Evolutionary conservation across 2,888 invertebrate genomes (phyloP).

Genomic region (Acronicta alni): DNA sequence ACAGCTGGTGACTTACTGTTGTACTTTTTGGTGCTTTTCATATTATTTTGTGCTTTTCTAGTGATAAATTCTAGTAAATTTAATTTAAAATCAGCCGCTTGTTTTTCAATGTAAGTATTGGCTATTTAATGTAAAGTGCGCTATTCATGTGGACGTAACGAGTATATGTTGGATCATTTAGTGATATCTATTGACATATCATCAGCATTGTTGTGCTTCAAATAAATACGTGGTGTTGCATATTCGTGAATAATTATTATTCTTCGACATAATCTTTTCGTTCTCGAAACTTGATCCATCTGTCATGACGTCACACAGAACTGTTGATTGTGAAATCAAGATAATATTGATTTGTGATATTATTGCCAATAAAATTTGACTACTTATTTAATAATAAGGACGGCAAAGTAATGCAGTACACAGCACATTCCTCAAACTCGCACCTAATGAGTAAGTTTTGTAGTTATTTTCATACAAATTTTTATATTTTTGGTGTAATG

Average conservation of each 20-base stretch:
- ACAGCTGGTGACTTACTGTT: constrained; percentile 1
- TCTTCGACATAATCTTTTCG: constrained; percentile 65
- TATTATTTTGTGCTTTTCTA: constrained; percentile 33
- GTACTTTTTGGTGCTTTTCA: constrained; percentile 18
- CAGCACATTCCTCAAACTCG: constrained; percentile 78
- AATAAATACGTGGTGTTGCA: constrained; percentile 76
- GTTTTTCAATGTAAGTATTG: constrained; percentile 5
- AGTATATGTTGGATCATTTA: constrained; percentile 64
- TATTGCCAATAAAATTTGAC: constrained; percentile 80
- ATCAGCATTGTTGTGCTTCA: constrained; percentile 86
- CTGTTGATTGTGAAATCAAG: constrained; percentile 58
- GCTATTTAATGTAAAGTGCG: constrained; percentile 8
- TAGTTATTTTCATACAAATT: constrained; percentile 83
- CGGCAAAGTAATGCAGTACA: constrained; percentile 54
- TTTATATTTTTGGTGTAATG: constrained; percentile 78
- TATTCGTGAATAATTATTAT: constrained; percentile 66
- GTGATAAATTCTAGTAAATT: no score
- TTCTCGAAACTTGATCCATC: constrained; percentile 21
- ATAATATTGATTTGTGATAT: constrained; percentile 84
- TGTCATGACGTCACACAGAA: constrained; percentile 25
- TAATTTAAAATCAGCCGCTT: constrained; percentile 21
- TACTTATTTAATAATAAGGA: constrained; percentile 64
- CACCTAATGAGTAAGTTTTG: constrained; percentile 76
- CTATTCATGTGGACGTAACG: constrained; percentile 46
- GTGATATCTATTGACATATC: constrained; percentile 84